Base-by-base conservation (phyloP, 2,113 vertebrate genomes). In the Pelvicachromis taeniatus region DNA sequence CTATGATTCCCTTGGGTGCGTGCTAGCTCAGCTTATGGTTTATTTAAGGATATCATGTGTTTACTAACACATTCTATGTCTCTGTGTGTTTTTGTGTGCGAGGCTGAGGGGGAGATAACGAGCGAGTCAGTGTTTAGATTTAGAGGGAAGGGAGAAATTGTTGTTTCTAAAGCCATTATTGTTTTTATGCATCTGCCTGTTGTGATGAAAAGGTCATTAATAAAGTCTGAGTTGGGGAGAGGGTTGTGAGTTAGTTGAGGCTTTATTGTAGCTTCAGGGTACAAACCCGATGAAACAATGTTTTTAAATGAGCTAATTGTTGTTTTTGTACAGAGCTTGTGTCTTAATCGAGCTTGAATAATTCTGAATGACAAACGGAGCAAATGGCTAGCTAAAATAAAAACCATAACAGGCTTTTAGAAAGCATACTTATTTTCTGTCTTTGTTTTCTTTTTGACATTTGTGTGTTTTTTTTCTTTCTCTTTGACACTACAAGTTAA, bases 291-390 rank as follows among this genome's bases (percentile, higher is more conserved):
- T 90, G 82, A 92, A 91, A 88, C 88, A 88, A 92, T 92, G 82
- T 81, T 94, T 93, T 92, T 91, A 90, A 91, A 90, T 90, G 68
- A 92, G 87, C 85, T 91, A 92, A 93, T 90, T 90, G 77, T 80
- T 81, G 61, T 83, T 85, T 87, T 87, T 82, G 40, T 77, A 77
- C 42, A 38, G 61, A 7, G 61, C 55, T 80, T 80, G 73, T 88
- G 35, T 85, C 77, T 75, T 89, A 78, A 85, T 88, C 77, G 88
- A 9, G 63, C 12, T 4, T 75, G 52, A 77, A 63, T 63, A 81
- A 84, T 50, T 78, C 45, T n/a, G 82, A 82, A 31, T 87, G 59
- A 81, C 53, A 68, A 35, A 87, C 68, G 40, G 33, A 33, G 53
- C 48, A 88, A 88, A 79, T 65, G 42, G 42, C 21, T 19, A 1